Conservation (phyloP, 2,113 vertebrate genomes). For the Peromyscus polionotus region DNA sequence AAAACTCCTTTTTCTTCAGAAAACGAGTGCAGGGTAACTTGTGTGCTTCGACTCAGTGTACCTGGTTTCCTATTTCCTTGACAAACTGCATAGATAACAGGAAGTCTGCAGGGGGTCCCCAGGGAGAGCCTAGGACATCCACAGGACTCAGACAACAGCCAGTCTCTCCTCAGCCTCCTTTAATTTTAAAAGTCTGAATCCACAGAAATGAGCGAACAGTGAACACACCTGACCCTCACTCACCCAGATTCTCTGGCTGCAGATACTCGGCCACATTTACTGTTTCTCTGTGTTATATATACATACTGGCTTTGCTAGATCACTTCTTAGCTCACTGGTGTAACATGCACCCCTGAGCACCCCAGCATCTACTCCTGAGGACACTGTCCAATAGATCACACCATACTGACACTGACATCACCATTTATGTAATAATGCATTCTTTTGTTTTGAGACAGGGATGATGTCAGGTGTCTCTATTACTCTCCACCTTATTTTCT, state of each 20-base stretch:
- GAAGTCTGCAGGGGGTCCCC: not conserved
- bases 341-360: not conserved
- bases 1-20: not conserved
- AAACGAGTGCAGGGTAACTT: not conserved
- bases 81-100: not conserved
- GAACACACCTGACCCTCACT: not conserved
- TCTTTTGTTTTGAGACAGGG: not conserved
- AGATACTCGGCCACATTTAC: not conserved
- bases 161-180: not conserved
- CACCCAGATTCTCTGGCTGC: not conserved
- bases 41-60: not conserved
- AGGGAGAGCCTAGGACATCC: not conserved
- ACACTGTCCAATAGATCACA: conserved; percentile 6
- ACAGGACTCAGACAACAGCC: conserved; percentile 23
- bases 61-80: not conserved
- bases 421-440: not conserved
- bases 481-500: not conserved
- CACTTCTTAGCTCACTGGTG: not conserved
- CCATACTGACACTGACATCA: not conserved
- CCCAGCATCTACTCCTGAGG: not conserved
- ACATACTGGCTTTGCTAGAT: not conserved
- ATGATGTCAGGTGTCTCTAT: not conserved
- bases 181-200: not conserved
- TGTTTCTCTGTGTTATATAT: not conserved
- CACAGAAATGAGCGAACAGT: not conserved